phyloP scores from a whole-genome alignment of 2,797 vertebrate species.

The Merluccius polli region DNA sequence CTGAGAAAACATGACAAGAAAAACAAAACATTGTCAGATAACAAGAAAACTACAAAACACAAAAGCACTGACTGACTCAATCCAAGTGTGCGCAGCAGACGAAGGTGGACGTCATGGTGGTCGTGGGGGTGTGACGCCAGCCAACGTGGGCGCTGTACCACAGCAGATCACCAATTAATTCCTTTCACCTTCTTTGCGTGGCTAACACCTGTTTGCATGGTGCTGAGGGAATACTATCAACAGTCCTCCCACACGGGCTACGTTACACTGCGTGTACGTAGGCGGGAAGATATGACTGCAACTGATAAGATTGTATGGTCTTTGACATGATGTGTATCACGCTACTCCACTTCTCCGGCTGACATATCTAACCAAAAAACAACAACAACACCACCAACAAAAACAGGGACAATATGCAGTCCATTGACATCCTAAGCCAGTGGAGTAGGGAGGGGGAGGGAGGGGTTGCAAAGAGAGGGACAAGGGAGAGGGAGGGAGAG shows the following conservation, averaged over 20 bases:
- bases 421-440: constrained; percentile 63
- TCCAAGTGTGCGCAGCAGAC: no score
- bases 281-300: background rate
- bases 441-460: constrained; percentile 13
- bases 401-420: constrained; percentile 46
- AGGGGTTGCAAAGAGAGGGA: no score
- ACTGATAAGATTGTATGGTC: background rate
- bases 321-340: background rate
- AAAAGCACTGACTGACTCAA: background rate
- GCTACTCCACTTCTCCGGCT: background rate
- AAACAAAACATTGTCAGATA: background rate
- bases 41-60: background rate
- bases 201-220: background rate
- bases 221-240: background rate
- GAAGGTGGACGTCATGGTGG: background rate
- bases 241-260: background rate
- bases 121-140: no score
- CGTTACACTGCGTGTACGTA: background rate
- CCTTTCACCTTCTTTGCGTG: background rate
- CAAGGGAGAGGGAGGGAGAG: background rate
- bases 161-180: background rate
- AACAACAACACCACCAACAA: constrained; percentile 32
- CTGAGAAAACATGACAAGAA: constrained; percentile 44
- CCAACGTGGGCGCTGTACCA: background rate
- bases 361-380: background rate